Evolutionary conservation across 2,113 vertebrate species (phyloP), one percentile per base, ranked within the genome.

Genomic region (Tautogolabrus adspersus): DNA sequence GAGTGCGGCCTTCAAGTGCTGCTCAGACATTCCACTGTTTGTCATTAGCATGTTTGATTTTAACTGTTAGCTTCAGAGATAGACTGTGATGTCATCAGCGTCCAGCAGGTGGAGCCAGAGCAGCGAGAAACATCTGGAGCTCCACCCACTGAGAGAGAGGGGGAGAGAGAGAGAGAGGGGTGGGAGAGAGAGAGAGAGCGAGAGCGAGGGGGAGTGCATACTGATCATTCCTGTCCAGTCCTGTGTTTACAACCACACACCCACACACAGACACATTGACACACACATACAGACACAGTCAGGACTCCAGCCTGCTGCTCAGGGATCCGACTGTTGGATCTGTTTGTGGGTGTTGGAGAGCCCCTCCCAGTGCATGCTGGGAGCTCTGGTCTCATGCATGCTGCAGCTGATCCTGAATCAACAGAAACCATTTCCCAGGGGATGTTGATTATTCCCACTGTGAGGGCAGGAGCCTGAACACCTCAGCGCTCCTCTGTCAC

Each of bases 1-100:
- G 47, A 74, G 76, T 67, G 83, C 68, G 77, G n/a, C 66, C 40
- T 69, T 75, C 75, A 76, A 18, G 58, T 21, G 18, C 47, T 1
- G 16, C 47, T 49, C 18, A 19, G 47, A 49, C 47, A 15, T 46
- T 4, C 6, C 46, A 18, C 10, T 42, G 10, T 13, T 11, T 26
- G 38, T 40, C 10, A 40, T 40, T 1, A 40, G 6, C 38, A 40
- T 42, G 8, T 11, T 10, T 42, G 40, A 42, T 10, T 42, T 42
- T 42, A 42, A 42, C 40, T 46, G 44, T 11, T 46, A 0, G 11
- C 44, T 46, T 10, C 38, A 40, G 40, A 42, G 9, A 42, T 10
- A 42, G 11, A 42, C 40, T 34, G 47, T 49, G 18, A 49, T 49
- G 47, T 18, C 18, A n/a, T n/a, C 19, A 52, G 16, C 6, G 4